Base-by-base conservation (phyloP, 2,113 vertebrate genomes). In the Agelaius phoeniceus region DNA sequence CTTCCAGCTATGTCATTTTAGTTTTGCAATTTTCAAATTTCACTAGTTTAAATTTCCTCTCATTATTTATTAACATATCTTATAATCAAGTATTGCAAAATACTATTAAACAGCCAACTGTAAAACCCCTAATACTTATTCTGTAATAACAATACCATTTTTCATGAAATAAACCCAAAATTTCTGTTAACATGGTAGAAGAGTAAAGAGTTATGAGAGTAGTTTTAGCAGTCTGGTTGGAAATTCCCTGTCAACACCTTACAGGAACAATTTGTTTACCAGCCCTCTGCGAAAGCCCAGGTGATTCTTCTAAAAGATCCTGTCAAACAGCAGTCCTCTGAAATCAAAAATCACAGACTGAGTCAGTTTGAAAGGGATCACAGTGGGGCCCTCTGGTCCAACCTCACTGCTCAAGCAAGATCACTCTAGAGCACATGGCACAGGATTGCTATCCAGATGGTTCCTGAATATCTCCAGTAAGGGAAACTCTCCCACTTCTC, bases 1-100 rank as follows among this genome's bases (percentile, higher is more conserved):
- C 55, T 94, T 93, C 74, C 48, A 81, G 26, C 59, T 89, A 69
- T 44, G 31, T n/a, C 37, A 59, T 23, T 93, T 10, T 21, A 84
- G 52, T 85, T 94, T 58, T 87, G 87, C 61, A 95, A 83, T 87
- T 71, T 91, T 66, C 62, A 77, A 73, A 91, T 94, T 88, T 74
- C 23, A 52, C 21, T 61, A 16, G 17, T 74, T 69, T 87, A 71
- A 7, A 3, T 62, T 94, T 91, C 84, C 59, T 88, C 51, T 90
- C 72, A 83, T 83, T 95, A 51, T 91, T 93, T 91, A 77, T 83
- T 66, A 89, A 51, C 4, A 10, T 71, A 86, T 39, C 74, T 78
- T 63, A 52, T 46, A 84, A 87, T 92, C 28, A 81, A 35, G 33
- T 92, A 79, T 65, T 92, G 31, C 46, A 78, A 94, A 94, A 94